These are phyloP conservation scores for Takifugu flavidus DNA, from an alignment of 2,113 vertebrate species.

Conservation along the genomic window DNA sequence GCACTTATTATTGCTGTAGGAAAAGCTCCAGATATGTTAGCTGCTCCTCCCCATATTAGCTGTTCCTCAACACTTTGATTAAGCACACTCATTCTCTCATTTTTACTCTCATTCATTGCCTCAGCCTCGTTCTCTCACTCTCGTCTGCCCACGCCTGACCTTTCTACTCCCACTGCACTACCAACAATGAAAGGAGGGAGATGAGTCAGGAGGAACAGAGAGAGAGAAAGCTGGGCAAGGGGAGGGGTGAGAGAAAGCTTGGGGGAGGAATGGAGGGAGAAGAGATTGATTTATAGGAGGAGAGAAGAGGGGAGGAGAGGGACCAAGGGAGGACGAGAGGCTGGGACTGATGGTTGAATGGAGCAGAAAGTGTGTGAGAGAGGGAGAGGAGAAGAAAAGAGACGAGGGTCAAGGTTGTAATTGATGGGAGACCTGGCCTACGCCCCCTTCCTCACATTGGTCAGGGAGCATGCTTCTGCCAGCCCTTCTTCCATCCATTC, in stretches of 20 bases:
- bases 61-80: constrained; percentile 54
- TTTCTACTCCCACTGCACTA: constrained; percentile 64
- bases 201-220: constrained; percentile 38
- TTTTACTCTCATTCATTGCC: constrained; percentile 54
- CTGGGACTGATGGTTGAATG: constrained; percentile 59
- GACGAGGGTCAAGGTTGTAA: constrained; percentile 74
- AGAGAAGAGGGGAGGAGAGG: constrained; percentile 67
- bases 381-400: constrained; percentile 43
- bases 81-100: constrained; percentile 64
- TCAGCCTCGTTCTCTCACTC: constrained; percentile 49
- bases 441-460: constrained; percentile 63
- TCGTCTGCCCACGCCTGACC: constrained; percentile 61
- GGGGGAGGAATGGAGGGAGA: constrained; percentile 35
- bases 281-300: constrained; percentile 73
- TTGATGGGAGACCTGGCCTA: constrained; percentile 73
- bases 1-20: constrained; percentile 6
- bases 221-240: constrained; percentile 14
- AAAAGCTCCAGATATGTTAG: not conserved
- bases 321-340: constrained; percentile 61
- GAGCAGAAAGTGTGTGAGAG: constrained; percentile 61
- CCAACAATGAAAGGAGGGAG: constrained; percentile 59
- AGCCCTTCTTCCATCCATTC: constrained; percentile 63
- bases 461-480: constrained; percentile 63
- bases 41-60: constrained; percentile 8
- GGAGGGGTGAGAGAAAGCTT: constrained; percentile 29